Evolutionary conservation across 2,888 invertebrate genomes (phyloP), one percentile per base, ranked within the genome.

Genomic region (Epistrophella euchroma): DNA sequence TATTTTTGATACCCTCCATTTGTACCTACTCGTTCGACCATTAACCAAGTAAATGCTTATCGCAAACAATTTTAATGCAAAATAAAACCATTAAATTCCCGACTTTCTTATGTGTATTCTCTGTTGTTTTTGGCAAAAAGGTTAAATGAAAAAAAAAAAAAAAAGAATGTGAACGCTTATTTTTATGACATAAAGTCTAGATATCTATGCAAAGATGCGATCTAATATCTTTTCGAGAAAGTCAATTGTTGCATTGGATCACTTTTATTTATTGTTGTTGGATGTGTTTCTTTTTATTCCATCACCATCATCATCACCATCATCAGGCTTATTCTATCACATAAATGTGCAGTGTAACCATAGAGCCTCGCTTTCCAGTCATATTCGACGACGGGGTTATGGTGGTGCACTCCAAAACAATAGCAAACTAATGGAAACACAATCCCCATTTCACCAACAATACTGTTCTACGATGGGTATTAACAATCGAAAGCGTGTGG

Each of bases 401-500:
- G 35, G 43, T 68, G 13, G 28, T 47, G 17, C 25, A 56, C 45
- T 17, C 32, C 43, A 43, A 84, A 45, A 84, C 84, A 84, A 84
- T 79, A 79, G 74, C 35, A 35, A 13, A 35, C 68, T 19, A 32
- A 6, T 25, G 37, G 56, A 64, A 71, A 19, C 9, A 58, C 22
- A 50, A 55, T 55, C 60, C 70, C 70, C 66, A 68, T 28, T 60
- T 60, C 60, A 60, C 60, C 37, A 60, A 40, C 60, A 66, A 66
- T 6, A 60, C 58, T 47, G 55, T 73, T 45, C 56, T 56, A 25
- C 56, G 3, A 32, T 43, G 47, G 40, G 32, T 47, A 76, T 64
- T 13, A 68, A 73, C 55, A 77, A 85, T 80, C 75, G 84, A 85
- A 80, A 85, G 84, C 55, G 68, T 55, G 75, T 52, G 35, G 37